Percentiles rank a stretch among this genome's conserved stretches.
phyloP scores from a whole-genome alignment of 64 coral and sea anemone species.

The Stichodactyla helianthus region DNA sequence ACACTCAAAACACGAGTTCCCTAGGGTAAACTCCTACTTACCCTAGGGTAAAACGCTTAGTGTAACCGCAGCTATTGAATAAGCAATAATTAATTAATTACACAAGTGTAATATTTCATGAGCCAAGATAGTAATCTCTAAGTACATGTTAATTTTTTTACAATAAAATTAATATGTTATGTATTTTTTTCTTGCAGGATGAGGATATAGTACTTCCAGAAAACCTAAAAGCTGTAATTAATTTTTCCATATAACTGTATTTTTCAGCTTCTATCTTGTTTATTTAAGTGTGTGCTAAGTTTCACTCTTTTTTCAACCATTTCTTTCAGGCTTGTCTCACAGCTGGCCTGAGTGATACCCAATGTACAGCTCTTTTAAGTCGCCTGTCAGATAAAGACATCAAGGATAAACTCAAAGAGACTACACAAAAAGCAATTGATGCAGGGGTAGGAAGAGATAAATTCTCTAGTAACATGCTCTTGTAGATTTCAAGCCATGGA shows the following conservation, averaged over 20 bases:
- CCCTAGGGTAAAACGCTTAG: too few species aligned
- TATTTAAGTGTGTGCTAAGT: background rate
- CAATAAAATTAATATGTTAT: too few species aligned
- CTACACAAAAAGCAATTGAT: conserved; percentile 78
- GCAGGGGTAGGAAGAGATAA: conserved; percentile 50
- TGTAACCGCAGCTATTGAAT: too few species aligned
- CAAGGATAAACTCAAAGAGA: conserved; percentile 70
- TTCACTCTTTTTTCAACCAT: background rate
- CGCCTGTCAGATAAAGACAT: conserved; percentile 57
- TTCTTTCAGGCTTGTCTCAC: conserved; percentile 55
- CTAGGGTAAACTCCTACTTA: too few species aligned
- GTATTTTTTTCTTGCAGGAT: conserved; percentile 29
- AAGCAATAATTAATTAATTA: too few species aligned
- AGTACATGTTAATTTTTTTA: too few species aligned
- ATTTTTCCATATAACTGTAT: background rate
- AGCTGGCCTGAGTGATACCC: conserved; percentile 53
- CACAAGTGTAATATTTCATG: background rate
- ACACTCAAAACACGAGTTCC: too few species aligned
- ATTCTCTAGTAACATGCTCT: background rate
- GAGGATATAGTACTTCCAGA: conserved; percentile 57
- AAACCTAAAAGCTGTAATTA: conserved; percentile 46
- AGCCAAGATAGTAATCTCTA: too few species aligned
- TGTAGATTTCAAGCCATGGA: too few species aligned
- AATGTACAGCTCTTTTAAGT: conserved; percentile 41
- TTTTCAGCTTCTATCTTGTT: background rate